These are phyloP conservation scores for Lampris incognitus DNA, from an alignment of 2,113 vertebrate genomes.

Conservation along the genomic window DNA sequence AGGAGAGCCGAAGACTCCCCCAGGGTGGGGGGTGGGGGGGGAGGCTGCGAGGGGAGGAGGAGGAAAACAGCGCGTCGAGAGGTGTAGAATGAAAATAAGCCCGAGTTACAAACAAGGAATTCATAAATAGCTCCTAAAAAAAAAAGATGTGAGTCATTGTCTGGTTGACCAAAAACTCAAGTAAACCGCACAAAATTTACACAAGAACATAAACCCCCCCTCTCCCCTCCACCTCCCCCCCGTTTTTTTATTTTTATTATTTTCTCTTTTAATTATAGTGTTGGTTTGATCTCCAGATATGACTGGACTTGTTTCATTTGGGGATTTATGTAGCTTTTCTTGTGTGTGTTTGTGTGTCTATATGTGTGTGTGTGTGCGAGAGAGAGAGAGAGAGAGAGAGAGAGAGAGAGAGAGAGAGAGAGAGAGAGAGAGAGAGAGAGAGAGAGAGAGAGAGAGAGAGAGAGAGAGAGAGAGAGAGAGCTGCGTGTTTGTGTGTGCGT, in stretches of 20 bases:
- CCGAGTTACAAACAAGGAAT: conserved; percentile 32
- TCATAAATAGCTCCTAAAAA: background rate
- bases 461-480: conserved; percentile 29
- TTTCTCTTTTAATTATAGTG: background rate
- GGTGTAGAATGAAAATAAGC: conserved; percentile 19
- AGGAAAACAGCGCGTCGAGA: conserved; percentile 34
- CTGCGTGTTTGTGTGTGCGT: conserved; percentile 10
- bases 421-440: conserved; percentile 52
- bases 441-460: conserved; percentile 56
- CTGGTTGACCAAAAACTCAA: too few relatives aligned
- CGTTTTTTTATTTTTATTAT: background rate
- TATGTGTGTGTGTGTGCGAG: conserved; percentile 35
- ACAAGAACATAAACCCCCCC: background rate
- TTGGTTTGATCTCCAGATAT: conserved; percentile 10
- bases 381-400: conserved; percentile 31
- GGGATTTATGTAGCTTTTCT: conserved; percentile 24
- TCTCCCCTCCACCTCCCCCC: too few relatives aligned
- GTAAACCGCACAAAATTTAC: background rate
- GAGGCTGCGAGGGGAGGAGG: conserved; percentile 38
- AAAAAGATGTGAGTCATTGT: background rate
- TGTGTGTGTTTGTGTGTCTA: conserved; percentile 9
- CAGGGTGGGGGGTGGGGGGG: conserved; percentile 19
- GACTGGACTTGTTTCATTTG: background rate
- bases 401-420: conserved; percentile 56
- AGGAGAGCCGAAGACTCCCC: conserved; percentile 54